Percentiles rank a stretch among this genome's conserved stretches.
These are phyloP conservation scores for Octopus sinensis DNA, from an alignment of 1,140 invertebrate species.

Conservation along the genomic window DNA sequence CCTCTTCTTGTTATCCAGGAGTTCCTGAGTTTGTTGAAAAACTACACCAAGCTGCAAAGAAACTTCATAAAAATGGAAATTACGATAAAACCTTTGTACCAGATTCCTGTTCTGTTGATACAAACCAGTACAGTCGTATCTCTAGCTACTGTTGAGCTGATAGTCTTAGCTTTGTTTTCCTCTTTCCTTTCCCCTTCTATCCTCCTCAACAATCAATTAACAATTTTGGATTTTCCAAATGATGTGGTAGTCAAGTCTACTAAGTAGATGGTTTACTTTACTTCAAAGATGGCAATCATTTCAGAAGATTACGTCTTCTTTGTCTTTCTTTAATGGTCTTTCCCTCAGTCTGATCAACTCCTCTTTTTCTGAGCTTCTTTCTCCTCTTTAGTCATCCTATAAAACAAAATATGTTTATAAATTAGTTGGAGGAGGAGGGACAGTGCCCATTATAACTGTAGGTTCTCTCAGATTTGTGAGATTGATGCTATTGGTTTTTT, in stretches of 20 bases:
- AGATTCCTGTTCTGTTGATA: background rate
- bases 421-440: too few species aligned
- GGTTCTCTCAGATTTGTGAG: too few species aligned
- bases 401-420: too few species aligned
- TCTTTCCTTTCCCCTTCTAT: background rate
- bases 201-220: background rate
- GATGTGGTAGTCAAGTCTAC: background rate
- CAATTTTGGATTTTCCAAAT: background rate
- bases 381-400: too few species aligned
- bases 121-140: slow-evolving; percentile 4
- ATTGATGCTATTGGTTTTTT: too few species aligned
- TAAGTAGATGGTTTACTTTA: background rate
- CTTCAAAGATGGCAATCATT: too few species aligned
- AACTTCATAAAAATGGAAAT: slow-evolving; percentile 29
- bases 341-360: too few species aligned
- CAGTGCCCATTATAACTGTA: too few species aligned
- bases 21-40: slow-evolving; percentile 49
- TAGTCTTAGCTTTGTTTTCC: background rate
- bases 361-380: too few species aligned
- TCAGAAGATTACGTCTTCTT: too few species aligned
- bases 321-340: too few species aligned
- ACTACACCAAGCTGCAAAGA: slow-evolving; percentile 41
- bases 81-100: background rate
- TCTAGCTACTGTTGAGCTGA: slow-evolving; percentile 14
- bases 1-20: slow-evolving; percentile 31